Base-by-base conservation (phyloP, 2,888 invertebrate species). In the Drosophila monieri region DNA sequence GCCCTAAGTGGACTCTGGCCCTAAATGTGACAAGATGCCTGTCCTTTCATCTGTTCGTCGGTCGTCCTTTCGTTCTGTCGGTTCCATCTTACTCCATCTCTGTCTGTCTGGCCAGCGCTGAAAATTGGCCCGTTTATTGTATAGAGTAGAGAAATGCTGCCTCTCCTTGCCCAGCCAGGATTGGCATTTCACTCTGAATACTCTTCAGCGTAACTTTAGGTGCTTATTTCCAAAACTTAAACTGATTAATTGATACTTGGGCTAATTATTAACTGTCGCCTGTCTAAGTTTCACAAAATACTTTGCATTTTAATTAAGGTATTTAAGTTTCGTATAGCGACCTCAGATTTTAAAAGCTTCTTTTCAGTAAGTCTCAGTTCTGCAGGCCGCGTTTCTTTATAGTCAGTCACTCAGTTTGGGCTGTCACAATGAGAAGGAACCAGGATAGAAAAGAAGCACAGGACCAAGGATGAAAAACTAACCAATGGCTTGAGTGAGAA, bases 1-100 rank as follows among this genome's bases (percentile, higher is more conserved):
- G 27, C 48, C 32, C 64, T 59, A 70, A 65, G 55, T 66, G 51
- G 56, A 78, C 62, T 61, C 59, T 49, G 61, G 59, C 51, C 65
- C 65, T 65, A 64, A 64, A 74, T 80, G 78, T 71, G 81, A 80
- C 81, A 78, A 56, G 62, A 70, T 43, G 73, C 66, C 74, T 61
- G 49, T 51, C 56, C 46, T 32, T 32, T 58, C 58, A 59, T 52
- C 57, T 47, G 12, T 57, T 61, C 69, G 62, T 55, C 30, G 67
- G 73, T 56, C 55, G 60, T 35, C 35, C 35, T 35, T 5, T 32
- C n/a, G 54, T 46, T 4, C 66, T 54, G 46, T 41, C 52, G 55
- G 21, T 53, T 53, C 62, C 15, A 47, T 53, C 48, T 57, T 44
- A 54, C 67, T 56, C 48, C 62, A 51, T 53, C 62, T 55, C 49